Conservation (phyloP, 2,113 vertebrate species). For the Benitochromis conjunctus region DNA sequence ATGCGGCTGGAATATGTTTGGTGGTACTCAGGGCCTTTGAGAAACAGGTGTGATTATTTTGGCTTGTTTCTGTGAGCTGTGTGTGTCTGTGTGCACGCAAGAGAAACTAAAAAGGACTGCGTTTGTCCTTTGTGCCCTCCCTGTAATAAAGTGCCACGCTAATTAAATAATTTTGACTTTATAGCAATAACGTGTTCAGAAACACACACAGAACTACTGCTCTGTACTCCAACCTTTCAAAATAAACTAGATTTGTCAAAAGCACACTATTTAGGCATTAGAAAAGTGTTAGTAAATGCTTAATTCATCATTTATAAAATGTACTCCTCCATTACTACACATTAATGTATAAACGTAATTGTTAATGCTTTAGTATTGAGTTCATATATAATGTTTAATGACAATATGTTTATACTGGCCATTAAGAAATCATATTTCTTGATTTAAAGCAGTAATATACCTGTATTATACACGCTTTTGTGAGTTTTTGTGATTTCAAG, state of each 20-base stretch:
- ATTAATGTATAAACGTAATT: background rate
- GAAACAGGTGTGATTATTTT: background rate
- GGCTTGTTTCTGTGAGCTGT: background rate
- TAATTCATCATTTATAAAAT: background rate
- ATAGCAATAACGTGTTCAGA: background rate
- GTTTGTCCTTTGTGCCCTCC: background rate
- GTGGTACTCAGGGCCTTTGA: background rate
- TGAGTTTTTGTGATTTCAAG: background rate
- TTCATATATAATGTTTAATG: background rate
- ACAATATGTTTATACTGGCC: background rate
- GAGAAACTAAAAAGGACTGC: background rate
- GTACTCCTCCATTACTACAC: background rate
- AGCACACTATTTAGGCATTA: background rate
- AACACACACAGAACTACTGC: background rate
- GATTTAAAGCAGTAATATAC: background rate
- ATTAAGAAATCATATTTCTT: background rate
- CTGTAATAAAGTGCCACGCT: background rate
- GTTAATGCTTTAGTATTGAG: background rate
- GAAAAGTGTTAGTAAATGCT: background rate
- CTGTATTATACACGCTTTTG: background rate
- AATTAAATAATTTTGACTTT: background rate
- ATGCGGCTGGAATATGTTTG: background rate
- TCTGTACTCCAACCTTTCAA: background rate
- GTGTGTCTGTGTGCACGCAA: background rate
- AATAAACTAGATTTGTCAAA: background rate